These are phyloP conservation scores for Holothuria leucospilota DNA, from an alignment of 53 echinoderm and acorn worm genomes.

Conservation along the genomic window DNA sequence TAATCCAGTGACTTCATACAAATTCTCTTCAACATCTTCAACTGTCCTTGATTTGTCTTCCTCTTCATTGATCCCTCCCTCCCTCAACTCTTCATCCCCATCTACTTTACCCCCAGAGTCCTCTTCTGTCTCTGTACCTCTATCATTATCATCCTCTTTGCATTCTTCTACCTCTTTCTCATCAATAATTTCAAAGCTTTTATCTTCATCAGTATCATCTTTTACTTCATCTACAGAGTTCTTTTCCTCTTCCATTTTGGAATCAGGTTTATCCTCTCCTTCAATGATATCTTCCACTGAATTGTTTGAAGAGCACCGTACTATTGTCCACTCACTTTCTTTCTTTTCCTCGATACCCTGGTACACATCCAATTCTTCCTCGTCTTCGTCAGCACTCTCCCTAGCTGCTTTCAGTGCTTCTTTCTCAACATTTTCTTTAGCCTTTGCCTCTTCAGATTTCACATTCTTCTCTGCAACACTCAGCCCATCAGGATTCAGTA, in stretches of 20 bases:
- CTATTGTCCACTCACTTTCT: conserved; percentile 22
- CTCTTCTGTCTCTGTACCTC: neutral
- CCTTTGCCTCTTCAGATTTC: neutral
- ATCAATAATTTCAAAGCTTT: conserved; percentile 41
- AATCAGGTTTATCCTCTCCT: neutral
- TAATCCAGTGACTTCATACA: neutral
- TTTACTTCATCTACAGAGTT: conserved; percentile 2
- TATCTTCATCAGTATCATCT: neutral
- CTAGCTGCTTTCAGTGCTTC: conserved; percentile 39
- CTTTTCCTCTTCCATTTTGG: conserved; percentile 6
- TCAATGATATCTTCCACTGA: neutral
- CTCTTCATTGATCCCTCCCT: too few species aligned
- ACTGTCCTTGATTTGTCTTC: neutral
- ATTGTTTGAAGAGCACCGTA: conserved; percentile 23
- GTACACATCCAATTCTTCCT: conserved; percentile 22
- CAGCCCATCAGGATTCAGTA: conserved; percentile 10
- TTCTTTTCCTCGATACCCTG: conserved; percentile 10
- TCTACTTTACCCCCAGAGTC: neutral
- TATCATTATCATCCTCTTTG: neutral
- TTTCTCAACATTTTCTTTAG: conserved; percentile 9
- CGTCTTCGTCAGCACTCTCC: neutral
- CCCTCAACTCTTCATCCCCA: neutral
- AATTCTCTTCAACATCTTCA: neutral
- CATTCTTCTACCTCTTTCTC: conserved; percentile 13
- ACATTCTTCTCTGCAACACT: neutral